Evolutionary conservation across 2,113 vertebrate genomes (phyloP), one percentile per base, ranked within the genome.

Genomic region (Caranx melampygus): DNA sequence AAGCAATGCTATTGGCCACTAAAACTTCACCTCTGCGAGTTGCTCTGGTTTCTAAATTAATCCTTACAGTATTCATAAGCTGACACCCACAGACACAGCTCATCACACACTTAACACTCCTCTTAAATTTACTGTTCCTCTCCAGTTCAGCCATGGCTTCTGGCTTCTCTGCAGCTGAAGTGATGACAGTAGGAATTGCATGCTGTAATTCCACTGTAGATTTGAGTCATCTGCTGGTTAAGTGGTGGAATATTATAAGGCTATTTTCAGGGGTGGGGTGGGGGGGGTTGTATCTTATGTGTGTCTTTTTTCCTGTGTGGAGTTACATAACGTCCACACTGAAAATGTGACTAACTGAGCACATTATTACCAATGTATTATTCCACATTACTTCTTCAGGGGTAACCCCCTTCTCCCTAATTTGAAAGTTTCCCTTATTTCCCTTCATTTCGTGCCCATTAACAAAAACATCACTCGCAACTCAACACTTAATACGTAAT

Each of bases 401-500:
- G 85, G 85, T 79, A 89, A 90, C 72, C 84, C 88, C 82, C 79
- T 60, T 72, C 54, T 72, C 54, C 67, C 75, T 52, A 61, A 69
- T 78, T 74, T 85, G 65, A 83, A 67, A 67, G 83, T 75, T 80
- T 87, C 62, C 55, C 69, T 76, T 85, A 90, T 86, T 92, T 92
- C 84, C 91, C 87, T 89, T 90, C 88, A 87, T 92, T 85, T 84
- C 88, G 66, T 92, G 91, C 84, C 89, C 87, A 89, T 92, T 88
- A 89, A 91, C 78, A 82, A 84, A 86, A 82, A 90, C 85, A 92
- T 90, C 89, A 89, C 79, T 93, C 78, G 61, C 78, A 87, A 87
- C 81, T 90, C 85, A 90, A 86, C 89, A 89, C 91, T 89, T 93
- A 92, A 90, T 94, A 91, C 79, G 69, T 87, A 92, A 93, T 92